phyloP scores from a whole-genome alignment of 2,888 invertebrate species.

The Campopleginae sp. region DNA sequence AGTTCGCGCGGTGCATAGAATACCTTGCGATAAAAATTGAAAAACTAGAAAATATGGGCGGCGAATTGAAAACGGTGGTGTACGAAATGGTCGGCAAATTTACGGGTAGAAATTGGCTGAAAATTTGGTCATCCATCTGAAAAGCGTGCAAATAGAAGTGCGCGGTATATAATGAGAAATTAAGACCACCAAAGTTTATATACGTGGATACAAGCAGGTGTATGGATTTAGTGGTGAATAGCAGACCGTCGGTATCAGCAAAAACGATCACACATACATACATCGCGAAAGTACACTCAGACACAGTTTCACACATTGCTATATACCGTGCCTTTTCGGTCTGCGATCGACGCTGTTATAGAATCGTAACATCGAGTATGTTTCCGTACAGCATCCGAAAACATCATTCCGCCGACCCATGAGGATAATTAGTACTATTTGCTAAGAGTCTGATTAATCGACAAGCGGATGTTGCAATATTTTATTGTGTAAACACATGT shows the following conservation, averaged over 20 bases:
- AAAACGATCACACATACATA: conserved; percentile 38
- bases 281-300: conserved; percentile 1
- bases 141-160: conserved; percentile 19
- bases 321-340: conserved; percentile 45
- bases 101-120: neutral
- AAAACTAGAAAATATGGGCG: neutral
- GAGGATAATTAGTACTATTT: conserved; percentile 82
- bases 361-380: conserved; percentile 75
- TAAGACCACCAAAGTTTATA: conserved; percentile 24
- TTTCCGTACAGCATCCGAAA: conserved; percentile 67
- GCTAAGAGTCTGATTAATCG: conserved; percentile 79
- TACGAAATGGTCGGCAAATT: neutral
- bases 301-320: neutral
- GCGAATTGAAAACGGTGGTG: neutral
- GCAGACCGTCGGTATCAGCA: conserved; percentile 49
- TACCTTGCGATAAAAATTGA: neutral
- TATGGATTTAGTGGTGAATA: conserved; percentile 26
- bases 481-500: neutral
- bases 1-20: neutral
- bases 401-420: conserved; percentile 61
- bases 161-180: conserved; percentile 30
- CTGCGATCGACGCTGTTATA: conserved; percentile 76
- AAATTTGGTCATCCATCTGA: conserved; percentile 33
- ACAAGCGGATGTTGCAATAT: conserved; percentile 56
- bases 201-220: neutral